A percentile compares a stretch with the other conserved stretches of the same genome.
Evolutionary conservation across 2,888 invertebrate species (phyloP).

Genomic region (Limnephilus marmoratus): DNA sequence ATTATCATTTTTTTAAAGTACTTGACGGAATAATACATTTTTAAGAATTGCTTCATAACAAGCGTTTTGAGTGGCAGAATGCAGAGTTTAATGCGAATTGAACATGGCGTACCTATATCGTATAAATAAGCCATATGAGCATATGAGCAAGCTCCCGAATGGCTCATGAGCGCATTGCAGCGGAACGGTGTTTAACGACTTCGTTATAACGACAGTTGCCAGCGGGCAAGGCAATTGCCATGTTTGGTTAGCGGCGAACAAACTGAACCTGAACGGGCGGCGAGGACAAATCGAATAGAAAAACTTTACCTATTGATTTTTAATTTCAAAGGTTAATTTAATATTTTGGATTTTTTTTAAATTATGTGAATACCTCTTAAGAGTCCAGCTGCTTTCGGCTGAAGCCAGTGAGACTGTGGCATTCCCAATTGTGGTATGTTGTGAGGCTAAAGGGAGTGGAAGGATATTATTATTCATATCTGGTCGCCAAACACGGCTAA

Average conservation of each 20-base stretch:
- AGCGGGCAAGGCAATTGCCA: slow-evolving; percentile 6
- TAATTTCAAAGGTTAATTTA: too few species aligned
- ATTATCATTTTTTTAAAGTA: too few species aligned
- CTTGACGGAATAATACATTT: too few species aligned
- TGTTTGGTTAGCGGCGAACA: slow-evolving; percentile 29
- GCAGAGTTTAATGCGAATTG: slow-evolving; percentile 3
- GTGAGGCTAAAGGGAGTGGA: too few species aligned
- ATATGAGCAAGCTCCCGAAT: background rate
- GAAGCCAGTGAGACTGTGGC: too few species aligned
- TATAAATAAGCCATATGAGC: background rate
- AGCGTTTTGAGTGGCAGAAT: background rate
- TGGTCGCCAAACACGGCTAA: too few species aligned
- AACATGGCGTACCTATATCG: background rate
- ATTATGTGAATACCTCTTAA: too few species aligned
- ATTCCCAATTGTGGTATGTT: too few species aligned
- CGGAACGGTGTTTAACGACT: slow-evolving; percentile 31
- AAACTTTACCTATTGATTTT: background rate
- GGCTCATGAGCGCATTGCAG: slow-evolving; percentile 21
- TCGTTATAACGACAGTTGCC: slow-evolving; percentile 40
- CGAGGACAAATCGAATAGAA: background rate
- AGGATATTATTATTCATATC: too few species aligned
- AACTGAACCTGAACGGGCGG: background rate
- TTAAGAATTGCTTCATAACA: too few species aligned
- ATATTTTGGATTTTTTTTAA: too few species aligned
- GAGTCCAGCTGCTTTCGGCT: too few species aligned